Evolutionary conservation across 2,113 vertebrate genomes (phyloP), one percentile per base, ranked within the genome.

Genomic region (Plotosus lineatus): DNA sequence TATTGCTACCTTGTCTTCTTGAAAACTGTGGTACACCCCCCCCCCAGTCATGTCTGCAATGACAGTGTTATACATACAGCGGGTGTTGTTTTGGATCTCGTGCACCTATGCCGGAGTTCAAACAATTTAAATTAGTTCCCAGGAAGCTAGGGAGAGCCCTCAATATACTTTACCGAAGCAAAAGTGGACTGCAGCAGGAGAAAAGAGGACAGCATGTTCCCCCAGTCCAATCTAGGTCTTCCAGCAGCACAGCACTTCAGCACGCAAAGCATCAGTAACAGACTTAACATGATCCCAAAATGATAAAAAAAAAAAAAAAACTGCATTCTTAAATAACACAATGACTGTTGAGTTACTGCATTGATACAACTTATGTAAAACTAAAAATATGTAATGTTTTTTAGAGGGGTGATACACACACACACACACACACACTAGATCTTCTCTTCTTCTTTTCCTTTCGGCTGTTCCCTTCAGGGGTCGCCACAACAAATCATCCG

Each of bases 191-290:
- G 50, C 33, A 69, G 51, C 0, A 79, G 17, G 17, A 68, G 63
- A 55, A 79, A 69, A 55, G 77, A 69, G 77, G 65, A 51, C 60
- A 66, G 19, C 23, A 26, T 66, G 19, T 78, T 26, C 60, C 61
- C 33, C 46, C 26, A 36, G 46, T 66, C 12, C 31, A 66, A 78
- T 66, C 33, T 40, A 48, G 42, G 44, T 53, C 76, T 65, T 53
- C 28, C 14, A 10, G 46, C 21, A 66, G 60, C 40, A 48, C 10
- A 6, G 12, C 40, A 77, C 53, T 60, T 6, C n/a, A n/a, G n/a
- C n/a, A n/a, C 28, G 26, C 38, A 28, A 42, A 58, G 53, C 53
- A 75, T 56, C 38, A 51, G 3, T 60, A 61, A 11, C 36, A 31
- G 40, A 31, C 15, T 23, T 44, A 60, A 61, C 4, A 26, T 61